These are phyloP conservation scores for Camponotus pennsylvanicus DNA, from an alignment of 1,140 invertebrate species.

Conservation along the genomic window DNA sequence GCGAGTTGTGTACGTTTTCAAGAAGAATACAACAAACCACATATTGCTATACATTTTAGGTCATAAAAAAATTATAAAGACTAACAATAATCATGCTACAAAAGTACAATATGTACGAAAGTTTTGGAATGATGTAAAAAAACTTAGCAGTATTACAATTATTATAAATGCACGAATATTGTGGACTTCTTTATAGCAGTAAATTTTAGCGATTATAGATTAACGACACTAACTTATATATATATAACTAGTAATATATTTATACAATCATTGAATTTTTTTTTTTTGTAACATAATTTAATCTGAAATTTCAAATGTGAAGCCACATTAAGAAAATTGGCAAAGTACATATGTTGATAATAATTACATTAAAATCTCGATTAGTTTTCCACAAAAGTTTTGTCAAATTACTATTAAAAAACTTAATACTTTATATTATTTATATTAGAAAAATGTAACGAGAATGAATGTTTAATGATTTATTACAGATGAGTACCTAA, in stretches of 20 bases:
- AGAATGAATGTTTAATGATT: slow-evolving; percentile 49
- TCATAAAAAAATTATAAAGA: slow-evolving; percentile 78
- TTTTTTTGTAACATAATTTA: slow-evolving; percentile 63
- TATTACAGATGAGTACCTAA: slow-evolving; percentile 59
- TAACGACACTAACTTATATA: slow-evolving; percentile 71
- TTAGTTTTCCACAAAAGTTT: slow-evolving; percentile 47
- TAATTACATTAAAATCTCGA: slow-evolving; percentile 54
- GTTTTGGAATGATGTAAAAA: slow-evolving; percentile 76
- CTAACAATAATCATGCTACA: slow-evolving; percentile 73
- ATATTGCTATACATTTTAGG: slow-evolving; percentile 77
- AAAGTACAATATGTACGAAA: slow-evolving; percentile 75
- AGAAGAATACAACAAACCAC: slow-evolving; percentile 85
- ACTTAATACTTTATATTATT: slow-evolving; percentile 34
- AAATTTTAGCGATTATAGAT: slow-evolving; percentile 73
- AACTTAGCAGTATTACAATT: slow-evolving; percentile 76
- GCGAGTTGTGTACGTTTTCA: slow-evolving; percentile 75
- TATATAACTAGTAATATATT: slow-evolving; percentile 71
- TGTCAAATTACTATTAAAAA: slow-evolving; percentile 58
- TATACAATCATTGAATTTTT: slow-evolving; percentile 73
- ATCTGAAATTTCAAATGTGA: slow-evolving; percentile 70
- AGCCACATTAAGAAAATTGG: slow-evolving; percentile 64
- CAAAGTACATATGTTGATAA: slow-evolving; percentile 49
- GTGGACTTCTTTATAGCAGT: slow-evolving; percentile 69
- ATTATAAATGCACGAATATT: slow-evolving; percentile 75
- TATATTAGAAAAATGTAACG: slow-evolving; percentile 32